Percentiles rank a stretch among this genome's conserved stretches.
Conservation (phyloP, 2,888 invertebrate genomes). For the Octonoba sinensis region DNA sequence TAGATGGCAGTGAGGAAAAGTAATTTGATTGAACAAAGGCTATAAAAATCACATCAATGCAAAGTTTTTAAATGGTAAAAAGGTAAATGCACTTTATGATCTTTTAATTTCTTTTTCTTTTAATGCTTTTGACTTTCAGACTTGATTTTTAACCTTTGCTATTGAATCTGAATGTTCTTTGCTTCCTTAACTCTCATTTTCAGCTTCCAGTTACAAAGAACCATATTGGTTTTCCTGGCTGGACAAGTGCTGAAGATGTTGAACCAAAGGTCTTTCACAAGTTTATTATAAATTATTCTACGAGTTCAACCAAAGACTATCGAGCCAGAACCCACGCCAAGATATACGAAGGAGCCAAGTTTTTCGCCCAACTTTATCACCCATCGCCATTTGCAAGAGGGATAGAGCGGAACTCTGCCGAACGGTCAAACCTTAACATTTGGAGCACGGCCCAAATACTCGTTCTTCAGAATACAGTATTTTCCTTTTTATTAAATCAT, state of each 20-base stretch:
- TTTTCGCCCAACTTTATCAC: constrained; percentile 60
- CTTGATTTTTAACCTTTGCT: neutral
- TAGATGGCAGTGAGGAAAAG: too few species aligned
- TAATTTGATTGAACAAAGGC: too few species aligned
- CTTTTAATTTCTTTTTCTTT: neutral
- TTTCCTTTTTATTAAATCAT: constrained; percentile 60
- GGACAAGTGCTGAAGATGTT: constrained; percentile 41
- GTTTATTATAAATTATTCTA: constrained; percentile 56
- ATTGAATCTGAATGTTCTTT: neutral
- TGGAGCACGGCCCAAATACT: constrained; percentile 28
- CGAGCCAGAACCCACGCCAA: constrained; percentile 57
- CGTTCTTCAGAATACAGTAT: constrained; percentile 58
- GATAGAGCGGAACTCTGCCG: constrained; percentile 34
- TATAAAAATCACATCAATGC: neutral
- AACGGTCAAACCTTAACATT: constrained; percentile 11
- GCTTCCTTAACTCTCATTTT: constrained; percentile 29
- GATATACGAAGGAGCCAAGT: constrained; percentile 53
- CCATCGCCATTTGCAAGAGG: constrained; percentile 35
- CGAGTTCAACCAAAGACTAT: constrained; percentile 55
- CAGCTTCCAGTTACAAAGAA: constrained; percentile 61
- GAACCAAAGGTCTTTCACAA: constrained; percentile 62
- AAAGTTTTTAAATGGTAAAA: neutral
- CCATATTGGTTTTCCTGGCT: constrained; percentile 62
- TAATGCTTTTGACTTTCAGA: neutral
- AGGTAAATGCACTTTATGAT: neutral